Base-by-base conservation (phyloP, 2,888 invertebrate species). In the Netelia fuscicornis region DNA sequence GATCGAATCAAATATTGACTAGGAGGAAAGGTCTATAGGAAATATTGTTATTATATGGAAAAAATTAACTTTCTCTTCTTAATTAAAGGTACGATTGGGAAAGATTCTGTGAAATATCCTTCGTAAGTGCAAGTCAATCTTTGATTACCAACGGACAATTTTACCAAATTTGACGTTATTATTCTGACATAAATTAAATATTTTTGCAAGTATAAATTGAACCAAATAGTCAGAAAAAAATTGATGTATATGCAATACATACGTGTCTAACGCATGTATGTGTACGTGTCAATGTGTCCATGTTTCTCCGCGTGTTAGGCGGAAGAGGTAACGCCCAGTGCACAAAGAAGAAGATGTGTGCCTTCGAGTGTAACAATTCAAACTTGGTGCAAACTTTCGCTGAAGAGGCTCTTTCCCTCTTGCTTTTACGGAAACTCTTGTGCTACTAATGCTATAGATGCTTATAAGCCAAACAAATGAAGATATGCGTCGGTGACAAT, bases 311-410 rank as follows among this genome's bases (percentile, higher is more conserved):
- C 17, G 58, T 20, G 8, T 58, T 48, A 20, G 1, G 23, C 20
- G 2, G 20, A n/a, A 71, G 52, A 42, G 64, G 71, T 54, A 54
- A 30, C 71, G 17, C 42, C 25, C 20, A 54, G 62, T 71, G 44
- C 30, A 37, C 54, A 62, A 54, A 67, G 68, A 68, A 20, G 65
- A 10, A 68, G 25, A 60, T 44, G 74, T 54, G 70, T 64, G 56
- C 71, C 56, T 56, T 48, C 17, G 52, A 68, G 62, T 64, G 67
- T 70, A 64, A 60, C 72, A 37, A 82, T 75, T 84, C 74, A 78
- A 82, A 84, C 82, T 78, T 78, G 62, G 17, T 65, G 74, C 23
- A 60, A 82, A 78, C 64, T 78, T 74, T 74, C 30, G 64, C 64
- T 78, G 78, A 72, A 70, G 78, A 74, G 78, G 64, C 72, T 78